These are phyloP conservation scores for Nipponacmea schrenckii DNA, from an alignment of 2,888 invertebrate species.

Conservation along the genomic window DNA sequence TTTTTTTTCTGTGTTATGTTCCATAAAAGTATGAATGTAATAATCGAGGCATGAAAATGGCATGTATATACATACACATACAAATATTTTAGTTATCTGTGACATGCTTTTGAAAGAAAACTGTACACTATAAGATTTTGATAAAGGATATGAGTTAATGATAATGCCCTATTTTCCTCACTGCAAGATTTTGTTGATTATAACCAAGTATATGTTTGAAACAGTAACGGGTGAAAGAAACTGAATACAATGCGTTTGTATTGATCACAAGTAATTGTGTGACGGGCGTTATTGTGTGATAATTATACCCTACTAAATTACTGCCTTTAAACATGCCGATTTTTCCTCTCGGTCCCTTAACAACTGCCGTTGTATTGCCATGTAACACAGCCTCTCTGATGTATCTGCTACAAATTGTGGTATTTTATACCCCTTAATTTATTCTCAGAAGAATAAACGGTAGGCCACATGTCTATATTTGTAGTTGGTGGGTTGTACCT, in stretches of 20 bases:
- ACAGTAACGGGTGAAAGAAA: too few species aligned
- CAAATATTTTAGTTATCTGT: too few species aligned
- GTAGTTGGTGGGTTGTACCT: not conserved
- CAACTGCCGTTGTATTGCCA: not conserved
- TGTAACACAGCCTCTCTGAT: not conserved
- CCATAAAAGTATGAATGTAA: too few species aligned
- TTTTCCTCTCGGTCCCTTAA: not conserved
- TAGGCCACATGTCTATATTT: constrained; percentile 1
- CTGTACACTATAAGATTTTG: too few species aligned
- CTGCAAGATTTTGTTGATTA: too few species aligned
- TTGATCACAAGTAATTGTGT: constrained; percentile 4
- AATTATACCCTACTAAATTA: constrained; percentile 7
- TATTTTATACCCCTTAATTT: constrained; percentile 1
- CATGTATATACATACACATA: too few species aligned
- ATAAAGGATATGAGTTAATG: too few species aligned
- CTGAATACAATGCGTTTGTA: not conserved
- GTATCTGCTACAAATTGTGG: constrained; percentile 2
- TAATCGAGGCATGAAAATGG: too few species aligned
- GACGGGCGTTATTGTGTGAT: constrained; percentile 2
- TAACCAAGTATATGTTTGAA: too few species aligned
- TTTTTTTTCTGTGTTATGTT: too few species aligned
- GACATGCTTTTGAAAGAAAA: too few species aligned
- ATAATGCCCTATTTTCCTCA: too few species aligned
- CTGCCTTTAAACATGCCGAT: not conserved
- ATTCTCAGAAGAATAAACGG: not conserved